phyloP scores from a whole-genome alignment of 1,140 invertebrate species.

The Plectrocnemia conspersa region DNA sequence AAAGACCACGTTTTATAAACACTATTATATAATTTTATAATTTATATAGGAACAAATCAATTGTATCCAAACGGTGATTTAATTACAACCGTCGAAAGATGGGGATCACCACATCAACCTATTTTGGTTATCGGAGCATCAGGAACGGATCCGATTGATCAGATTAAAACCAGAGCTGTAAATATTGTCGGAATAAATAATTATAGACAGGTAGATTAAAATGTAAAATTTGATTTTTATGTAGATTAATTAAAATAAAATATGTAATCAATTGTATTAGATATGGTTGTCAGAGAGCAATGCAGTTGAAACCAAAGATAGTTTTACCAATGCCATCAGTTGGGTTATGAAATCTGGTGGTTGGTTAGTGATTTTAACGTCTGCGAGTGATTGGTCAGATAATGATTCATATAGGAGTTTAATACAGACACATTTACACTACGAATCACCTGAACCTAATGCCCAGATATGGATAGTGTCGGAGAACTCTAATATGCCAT shows the following conservation, averaged over 20 bases:
- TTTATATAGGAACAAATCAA: slow-evolving; percentile 34
- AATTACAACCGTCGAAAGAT: slow-evolving; percentile 40
- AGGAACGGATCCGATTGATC: slow-evolving; percentile 79
- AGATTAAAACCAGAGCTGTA: slow-evolving; percentile 63
- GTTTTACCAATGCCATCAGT: slow-evolving; percentile 1
- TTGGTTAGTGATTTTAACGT: slow-evolving; percentile 16
- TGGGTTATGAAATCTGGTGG: slow-evolving; percentile 18
- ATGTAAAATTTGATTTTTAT: neutral
- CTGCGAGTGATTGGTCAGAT: slow-evolving; percentile 8
- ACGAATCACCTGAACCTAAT: neutral
- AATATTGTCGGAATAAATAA: slow-evolving; percentile 52
- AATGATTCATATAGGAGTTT: slow-evolving; percentile 13
- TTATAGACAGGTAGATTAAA: slow-evolving; percentile 55
- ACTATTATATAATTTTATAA: slow-evolving; percentile 25
- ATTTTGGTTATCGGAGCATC: slow-evolving; percentile 71
- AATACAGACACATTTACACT: neutral
- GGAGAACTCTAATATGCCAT: slow-evolving; percentile 25
- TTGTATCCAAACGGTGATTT: slow-evolving; percentile 38
- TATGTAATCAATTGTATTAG: slow-evolving; percentile 21
- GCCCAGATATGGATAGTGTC: slow-evolving; percentile 27
- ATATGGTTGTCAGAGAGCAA: slow-evolving; percentile 41
- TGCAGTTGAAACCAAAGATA: slow-evolving; percentile 33
- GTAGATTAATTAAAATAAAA: neutral
- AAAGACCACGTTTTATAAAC: neutral
- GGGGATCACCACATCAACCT: slow-evolving; percentile 53